Base-by-base conservation (phyloP, 2,797 vertebrate species). In the Arrhamphus sclerolepis region DNA sequence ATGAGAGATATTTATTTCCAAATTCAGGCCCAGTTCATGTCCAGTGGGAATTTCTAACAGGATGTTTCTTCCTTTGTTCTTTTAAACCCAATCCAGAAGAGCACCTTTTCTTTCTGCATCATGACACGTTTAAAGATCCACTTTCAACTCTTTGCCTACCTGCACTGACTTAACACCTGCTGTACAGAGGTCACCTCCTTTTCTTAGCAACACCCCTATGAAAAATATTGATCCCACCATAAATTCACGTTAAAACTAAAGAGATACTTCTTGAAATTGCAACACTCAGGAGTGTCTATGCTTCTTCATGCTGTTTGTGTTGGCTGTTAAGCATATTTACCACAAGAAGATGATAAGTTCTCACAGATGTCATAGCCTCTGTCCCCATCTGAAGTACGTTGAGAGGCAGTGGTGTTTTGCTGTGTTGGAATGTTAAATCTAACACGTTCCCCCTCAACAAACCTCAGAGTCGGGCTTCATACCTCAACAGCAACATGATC, bases 401-500 rank as follows among this genome's bases (percentile, higher is more conserved):
- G 42, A 58, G 29, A 75, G 79, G 70, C 66, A 48, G 52, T 52
- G 58, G 21, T 57, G 55, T 75, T 65, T n/a, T 56, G 73, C 47
- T 68, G 14, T 71, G 66, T 69, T 51, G 62, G 38, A 38, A 40
- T 57, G 54, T 67, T 60, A 62, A 52, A 64, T 66, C 52, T 51
- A 62, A 60, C 55, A 56, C 75, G 68, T 65, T 72, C 69, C 62
- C 73, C 63, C 43, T 46, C 44, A 20, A 66, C 66, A 74, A 62
- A 61, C 64, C 71, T 76, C 71, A 8, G 62, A 81, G 66, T 47
- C 13, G 50, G 22, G 26, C 53, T 5, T 24, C 75, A 74, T 64
- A 77, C 62, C 71, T 75, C 58, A 49, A 47, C 74, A n/a, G 74
- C 54, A 72, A 80, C 70, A 66, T 19, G 56, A 85, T 80, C 83